Base-by-base conservation (phyloP, 2,113 vertebrate genomes). In the Plectropomus leopardus region DNA sequence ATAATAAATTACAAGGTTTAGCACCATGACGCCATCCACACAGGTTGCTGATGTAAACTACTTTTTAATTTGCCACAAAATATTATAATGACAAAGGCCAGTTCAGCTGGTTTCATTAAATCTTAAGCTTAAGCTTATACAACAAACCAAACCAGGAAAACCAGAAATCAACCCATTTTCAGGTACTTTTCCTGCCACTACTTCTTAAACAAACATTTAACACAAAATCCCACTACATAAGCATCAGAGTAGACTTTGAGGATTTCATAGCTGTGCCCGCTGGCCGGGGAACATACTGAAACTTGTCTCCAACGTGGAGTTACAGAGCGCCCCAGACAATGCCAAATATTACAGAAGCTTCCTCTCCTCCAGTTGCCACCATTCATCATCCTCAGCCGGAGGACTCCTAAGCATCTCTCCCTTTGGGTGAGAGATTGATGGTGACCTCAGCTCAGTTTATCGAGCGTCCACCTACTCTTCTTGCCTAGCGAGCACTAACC, bases 361-460 rank as follows among this genome's bases (percentile, higher is more conserved):
- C 85, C 86, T 84, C 74, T 74, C 78, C 60, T 63, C 34, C 59
- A 21, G 63, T 55, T 44, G 47, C 50, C 7, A 64, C n/a, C 68
- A 88, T 92, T 86, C 63, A 91, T 93, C 84, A 90, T 68, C 47
- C 70, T 71, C 65, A 79, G 89, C 78, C 82, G 76, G 59, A 80
- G 51, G 60, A 69, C 63, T 84, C 66, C n/a, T 78, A 65, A 86
- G 69, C 67, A 70, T 71, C 75, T 60, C 74, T 64, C 60, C 88
- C 86, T 72, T 66, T 53, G 78, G 83, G 54, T 76, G 76, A 75
- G 76, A 89, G 89, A 92, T 87, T 90, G 88, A 94, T 91, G 83
- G 86, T 84, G 86, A 90, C 91, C 88, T 89, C 74, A 83, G 71
- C 73, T 79, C 57, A 72, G 68, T 81, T 91, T 90, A 89, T 83